Base-by-base conservation (phyloP, 2,113 vertebrate genomes). In the Chionodraco myersi region DNA sequence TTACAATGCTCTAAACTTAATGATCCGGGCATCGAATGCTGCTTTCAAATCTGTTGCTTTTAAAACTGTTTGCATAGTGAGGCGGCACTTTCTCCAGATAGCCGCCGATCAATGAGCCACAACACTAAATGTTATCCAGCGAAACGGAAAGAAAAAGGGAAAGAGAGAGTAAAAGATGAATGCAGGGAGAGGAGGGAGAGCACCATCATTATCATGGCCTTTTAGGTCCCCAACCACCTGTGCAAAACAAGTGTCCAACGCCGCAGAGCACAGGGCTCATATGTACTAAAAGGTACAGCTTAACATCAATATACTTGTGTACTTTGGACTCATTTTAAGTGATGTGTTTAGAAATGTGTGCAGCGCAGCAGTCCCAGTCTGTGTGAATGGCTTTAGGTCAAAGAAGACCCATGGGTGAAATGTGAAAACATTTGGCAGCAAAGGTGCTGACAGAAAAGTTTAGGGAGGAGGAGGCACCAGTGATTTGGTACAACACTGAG, bases 401-500 rank as follows among this genome's bases (percentile, higher is more conserved):
- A 12, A 6, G 7, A 76, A 77, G 57, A 77, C 87, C 73, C 87
- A 49, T 26, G 88, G 84, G 87, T 72, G 64, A 75, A 74, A 85
- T 54, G 85, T 73, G 64, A 84, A 89, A 87, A 82, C 85, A 81
- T 87, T 64, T 72, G 54, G 18, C 63, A 64, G 73, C 2, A 8
- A 79, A 91, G 77, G 92, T 84, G 84, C 65, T 86, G 83, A 92
- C 85, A 88, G 90, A 61, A 80, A 85, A 53, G 66, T 84, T 87
- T 75, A 66, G 41, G 71, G 80, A 74, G 63, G 81, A 75, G 87
- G 86, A 87, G 80, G 74, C 44, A 66, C 44, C 64, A 82, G 71
- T 30, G 58, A 54, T 59, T 65, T 52, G 26, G 64, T 16, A 68
- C 52, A 67, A 47, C 21, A 69, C 75, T 77, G 36, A 69, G 26